Evolutionary conservation across 2,797 vertebrate species (phyloP).

Genomic region (Cottoperca gobio): DNA sequence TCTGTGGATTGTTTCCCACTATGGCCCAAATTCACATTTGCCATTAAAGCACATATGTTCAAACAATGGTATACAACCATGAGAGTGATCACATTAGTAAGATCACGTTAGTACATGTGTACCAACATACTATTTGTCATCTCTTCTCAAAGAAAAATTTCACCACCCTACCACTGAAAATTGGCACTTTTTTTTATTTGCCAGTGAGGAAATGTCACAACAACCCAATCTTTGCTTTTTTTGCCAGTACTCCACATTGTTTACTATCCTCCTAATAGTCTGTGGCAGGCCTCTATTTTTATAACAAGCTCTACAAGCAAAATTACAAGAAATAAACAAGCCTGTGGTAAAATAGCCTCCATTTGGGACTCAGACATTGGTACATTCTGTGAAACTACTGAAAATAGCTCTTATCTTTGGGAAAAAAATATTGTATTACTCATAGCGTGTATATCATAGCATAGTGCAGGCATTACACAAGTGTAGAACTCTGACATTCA

Average conservation of each 20-base stretch:
- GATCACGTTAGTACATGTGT: background rate
- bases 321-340: conserved; percentile 19
- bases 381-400: background rate
- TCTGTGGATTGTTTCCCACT: background rate
- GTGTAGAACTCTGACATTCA: conserved; percentile 9
- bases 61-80: background rate
- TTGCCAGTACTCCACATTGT: conserved; percentile 30
- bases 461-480: background rate
- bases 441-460: background rate
- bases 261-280: conserved; percentile 14
- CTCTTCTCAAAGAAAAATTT: conserved; percentile 10
- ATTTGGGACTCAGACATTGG: conserved; percentile 6
- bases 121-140: background rate
- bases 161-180: background rate
- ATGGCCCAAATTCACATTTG: conserved; percentile 1
- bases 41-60: background rate
- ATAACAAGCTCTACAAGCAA: conserved; percentile 14
- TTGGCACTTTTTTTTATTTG: background rate
- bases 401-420: background rate
- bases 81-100: background rate
- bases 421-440: background rate
- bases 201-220: conserved; percentile 15
- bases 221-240: conserved; percentile 16
- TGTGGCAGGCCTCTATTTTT: conserved; percentile 1
- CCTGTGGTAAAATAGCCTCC: background rate